Base-by-base conservation (phyloP, 2,888 invertebrate genomes). In the Pandemis corylana region DNA sequence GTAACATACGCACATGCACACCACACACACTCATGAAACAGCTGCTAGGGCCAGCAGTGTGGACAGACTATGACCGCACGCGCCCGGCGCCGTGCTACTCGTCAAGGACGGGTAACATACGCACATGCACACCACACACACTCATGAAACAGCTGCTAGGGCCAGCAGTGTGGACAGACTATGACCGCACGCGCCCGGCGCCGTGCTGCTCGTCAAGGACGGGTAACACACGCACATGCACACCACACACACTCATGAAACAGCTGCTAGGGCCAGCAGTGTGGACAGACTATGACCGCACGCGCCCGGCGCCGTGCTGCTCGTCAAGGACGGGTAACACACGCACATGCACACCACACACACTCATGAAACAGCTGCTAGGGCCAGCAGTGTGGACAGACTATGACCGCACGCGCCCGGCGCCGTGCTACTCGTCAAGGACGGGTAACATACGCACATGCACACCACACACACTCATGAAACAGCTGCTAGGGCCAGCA, bases 201-300 rank as follows among this genome's bases (percentile, higher is more conserved):
- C 97, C 71, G 98, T 98, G 0, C 95, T 97, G 3, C 95, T 98
- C 28, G 97, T 98, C 44, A 97, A 97, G 89, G 97, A 97, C 80
- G 98, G 98, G 97, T 97, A 68, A 59, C 36, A 59, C 42, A 53
- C 46, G 9, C 7, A 53, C n/a, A 68, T 28, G 28, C 28, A 28
- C 28, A 28, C n/a, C n/a, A n/a, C 9, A 56, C 7, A 20, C 20
- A 28, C 20, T 5, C 28, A 28, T 28, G 28, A 28, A 28, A 28
- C 28, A 28, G 28, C 28, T 28, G 28, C 28, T 28, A 28, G 28
- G 28, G 28, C 28, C 28, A 28, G 28, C 28, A 1, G 28, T 28
- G 28, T 28, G 1, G 28, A 28, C 28, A 28, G 28, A 28, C 28
- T n/a, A 28, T 28, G 28, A 28, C 28, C 28, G 13, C 97, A 97